phyloP scores from a whole-genome alignment of 2,797 vertebrate species.

The Sphaeramia orbicularis region DNA sequence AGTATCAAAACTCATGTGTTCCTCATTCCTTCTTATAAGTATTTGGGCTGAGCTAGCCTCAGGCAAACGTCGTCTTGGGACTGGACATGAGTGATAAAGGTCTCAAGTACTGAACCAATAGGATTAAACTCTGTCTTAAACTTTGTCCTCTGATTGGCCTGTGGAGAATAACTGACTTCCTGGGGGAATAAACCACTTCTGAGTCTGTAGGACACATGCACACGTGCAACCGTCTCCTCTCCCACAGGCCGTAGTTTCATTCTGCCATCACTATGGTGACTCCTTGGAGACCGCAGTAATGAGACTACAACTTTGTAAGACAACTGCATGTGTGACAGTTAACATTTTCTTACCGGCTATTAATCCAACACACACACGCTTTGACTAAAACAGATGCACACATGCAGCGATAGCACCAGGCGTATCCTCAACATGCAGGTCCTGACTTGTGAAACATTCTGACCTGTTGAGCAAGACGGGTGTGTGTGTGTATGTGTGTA shows the following conservation, averaged over 20 bases:
- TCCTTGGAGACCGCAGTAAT: slow-evolving; percentile 74
- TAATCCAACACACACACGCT: slow-evolving; percentile 22
- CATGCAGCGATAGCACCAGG: slow-evolving; percentile 14
- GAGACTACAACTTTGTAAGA: slow-evolving; percentile 65
- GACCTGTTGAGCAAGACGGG: slow-evolving; percentile 71
- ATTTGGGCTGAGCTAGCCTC: too few species aligned
- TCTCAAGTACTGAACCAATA: slow-evolving; percentile 50
- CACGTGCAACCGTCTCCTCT: slow-evolving; percentile 30
- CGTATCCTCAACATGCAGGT: slow-evolving; percentile 59
- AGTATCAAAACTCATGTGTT: slow-evolving; percentile 10
- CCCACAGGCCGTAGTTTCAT: slow-evolving; percentile 81
- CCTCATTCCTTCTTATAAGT: slow-evolving; percentile 20
- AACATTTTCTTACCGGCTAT: slow-evolving; percentile 40
- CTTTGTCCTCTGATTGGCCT: slow-evolving; percentile 71
- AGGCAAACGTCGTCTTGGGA: slow-evolving; percentile 23
- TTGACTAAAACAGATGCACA: slow-evolving; percentile 5
- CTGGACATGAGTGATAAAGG: slow-evolving; percentile 34
- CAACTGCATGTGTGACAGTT: slow-evolving; percentile 39
- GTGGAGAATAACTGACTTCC: slow-evolving; percentile 67
- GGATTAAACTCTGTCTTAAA: slow-evolving; percentile 54
- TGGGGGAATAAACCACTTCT: slow-evolving; percentile 69
- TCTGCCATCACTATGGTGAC: slow-evolving; percentile 74
- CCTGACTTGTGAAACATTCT: slow-evolving; percentile 77
- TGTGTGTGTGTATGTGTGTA: neutral
- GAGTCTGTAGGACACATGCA: slow-evolving; percentile 65